A percentile compares a stretch with the other conserved stretches of the same genome.
Evolutionary conservation across 2,113 vertebrate species (phyloP).

Genomic region (human): DNA sequence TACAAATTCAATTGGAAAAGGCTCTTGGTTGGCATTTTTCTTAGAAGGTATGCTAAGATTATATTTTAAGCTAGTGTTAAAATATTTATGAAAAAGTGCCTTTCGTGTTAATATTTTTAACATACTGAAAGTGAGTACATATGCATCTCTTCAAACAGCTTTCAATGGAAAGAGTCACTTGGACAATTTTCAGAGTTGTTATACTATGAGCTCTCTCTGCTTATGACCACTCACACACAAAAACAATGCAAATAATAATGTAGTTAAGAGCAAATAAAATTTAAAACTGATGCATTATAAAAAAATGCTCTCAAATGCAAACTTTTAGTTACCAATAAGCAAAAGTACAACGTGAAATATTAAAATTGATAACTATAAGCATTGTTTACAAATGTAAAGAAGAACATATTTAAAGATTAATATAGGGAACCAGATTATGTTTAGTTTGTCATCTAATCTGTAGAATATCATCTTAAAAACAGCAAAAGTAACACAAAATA

Average conservation of each 20-base stretch:
- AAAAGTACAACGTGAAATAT: not conserved
- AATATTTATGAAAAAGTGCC: not conserved
- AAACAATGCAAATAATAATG: not conserved
- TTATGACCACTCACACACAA: not conserved
- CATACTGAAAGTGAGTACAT: not conserved
- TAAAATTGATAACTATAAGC: not conserved
- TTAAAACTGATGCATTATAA: not conserved
- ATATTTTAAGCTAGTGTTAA: constrained; percentile 30
- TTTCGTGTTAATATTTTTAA: constrained; percentile 16
- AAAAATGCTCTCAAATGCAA: not conserved
- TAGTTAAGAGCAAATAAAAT: not conserved
- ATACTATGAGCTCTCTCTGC: not conserved
- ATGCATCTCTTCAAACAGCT: not conserved
- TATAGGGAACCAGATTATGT: not conserved
- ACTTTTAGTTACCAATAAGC: not conserved
- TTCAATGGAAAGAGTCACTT: constrained; percentile 4
- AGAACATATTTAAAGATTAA: not conserved
- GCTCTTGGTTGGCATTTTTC: not conserved
- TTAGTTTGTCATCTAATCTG: not conserved
- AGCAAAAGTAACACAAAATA: not conserved
- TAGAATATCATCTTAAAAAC: not conserved
- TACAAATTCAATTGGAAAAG: not conserved
- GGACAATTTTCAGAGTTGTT: not conserved
- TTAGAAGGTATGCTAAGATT: not conserved
- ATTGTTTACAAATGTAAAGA: not conserved